Conservation (phyloP, 2,797 vertebrate genomes). For the Ctenosaura bakeri region DNA sequence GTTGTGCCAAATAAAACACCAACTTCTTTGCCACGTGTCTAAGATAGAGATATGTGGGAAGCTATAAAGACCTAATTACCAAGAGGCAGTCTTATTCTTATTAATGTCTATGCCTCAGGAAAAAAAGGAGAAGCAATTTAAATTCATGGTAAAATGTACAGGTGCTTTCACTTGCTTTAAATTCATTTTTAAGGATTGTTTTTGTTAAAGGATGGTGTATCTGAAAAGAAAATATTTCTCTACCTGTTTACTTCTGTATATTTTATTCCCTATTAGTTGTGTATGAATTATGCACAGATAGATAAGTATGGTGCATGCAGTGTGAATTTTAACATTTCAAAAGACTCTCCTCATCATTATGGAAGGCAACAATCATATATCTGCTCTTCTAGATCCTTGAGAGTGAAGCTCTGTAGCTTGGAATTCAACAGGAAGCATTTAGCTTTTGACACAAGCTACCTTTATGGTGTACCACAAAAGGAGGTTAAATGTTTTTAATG, state of each 20-base stretch:
- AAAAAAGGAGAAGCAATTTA: not conserved
- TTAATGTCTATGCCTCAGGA: constrained; percentile 43
- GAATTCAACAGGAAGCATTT: constrained; percentile 61
- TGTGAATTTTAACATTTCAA: constrained; percentile 54
- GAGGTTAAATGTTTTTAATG: constrained; percentile 67
- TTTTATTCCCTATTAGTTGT: constrained; percentile 51
- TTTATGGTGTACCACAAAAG: constrained; percentile 62
- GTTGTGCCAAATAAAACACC: constrained; percentile 20
- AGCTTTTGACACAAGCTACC: constrained; percentile 59
- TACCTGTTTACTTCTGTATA: constrained; percentile 46
- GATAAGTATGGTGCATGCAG: constrained; percentile 31
- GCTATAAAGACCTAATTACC: constrained; percentile 47
- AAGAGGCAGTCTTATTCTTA: constrained; percentile 36
- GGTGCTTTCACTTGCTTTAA: constrained; percentile 33
- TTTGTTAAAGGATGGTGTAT: constrained; percentile 27
- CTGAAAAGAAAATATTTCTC: constrained; percentile 22
- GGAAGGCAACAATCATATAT: constrained; percentile 41
- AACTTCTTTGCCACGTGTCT: constrained; percentile 34
- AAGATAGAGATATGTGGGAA: constrained; percentile 21
- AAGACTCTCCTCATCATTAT: constrained; percentile 58
- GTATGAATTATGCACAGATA: constrained; percentile 58
- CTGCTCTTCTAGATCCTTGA: constrained; percentile 42
- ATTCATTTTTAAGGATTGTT: not conserved
- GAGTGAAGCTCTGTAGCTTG: constrained; percentile 52
- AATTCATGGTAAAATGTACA: constrained; percentile 43